Percentiles rank a stretch among this genome's conserved stretches.
Conservation (phyloP, 2,888 invertebrate species). For the Scaptomyza parva region DNA sequence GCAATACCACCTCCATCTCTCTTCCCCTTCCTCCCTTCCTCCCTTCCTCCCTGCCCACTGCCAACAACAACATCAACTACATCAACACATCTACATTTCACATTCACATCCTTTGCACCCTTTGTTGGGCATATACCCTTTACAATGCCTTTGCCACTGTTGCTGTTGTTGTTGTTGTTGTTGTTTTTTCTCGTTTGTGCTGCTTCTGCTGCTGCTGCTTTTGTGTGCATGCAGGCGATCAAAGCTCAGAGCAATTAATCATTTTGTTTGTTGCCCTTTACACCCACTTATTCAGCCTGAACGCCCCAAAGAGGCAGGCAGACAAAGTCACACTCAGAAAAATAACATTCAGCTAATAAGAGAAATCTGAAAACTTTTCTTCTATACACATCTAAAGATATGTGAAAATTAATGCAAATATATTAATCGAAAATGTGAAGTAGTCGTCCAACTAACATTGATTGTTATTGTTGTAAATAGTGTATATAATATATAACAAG, state of each 20-base stretch:
- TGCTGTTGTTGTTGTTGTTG: constrained; percentile 5
- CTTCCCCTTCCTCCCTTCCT: too few relatives aligned
- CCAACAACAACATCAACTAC: constrained; percentile 28
- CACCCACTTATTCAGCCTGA: constrained; percentile 82
- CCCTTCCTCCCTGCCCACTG: constrained; percentile 1
- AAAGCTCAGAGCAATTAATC: constrained; percentile 85
- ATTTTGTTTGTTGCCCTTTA: constrained; percentile 85
- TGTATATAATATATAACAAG: too few relatives aligned
- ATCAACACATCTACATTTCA: constrained; percentile 49
- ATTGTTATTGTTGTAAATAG: too few relatives aligned
- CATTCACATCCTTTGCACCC: constrained; percentile 73
- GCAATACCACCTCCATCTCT: constrained; percentile 9
- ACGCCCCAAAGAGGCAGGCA: constrained; percentile 70
- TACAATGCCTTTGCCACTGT: constrained; percentile 13
- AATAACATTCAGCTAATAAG: not conserved
- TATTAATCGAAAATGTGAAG: too few relatives aligned
- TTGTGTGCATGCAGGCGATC: constrained; percentile 80
- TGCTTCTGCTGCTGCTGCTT: constrained; percentile 40
- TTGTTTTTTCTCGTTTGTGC: too few relatives aligned
- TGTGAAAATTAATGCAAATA: too few relatives aligned
- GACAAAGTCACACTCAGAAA: constrained; percentile 1
- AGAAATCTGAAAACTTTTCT: too few relatives aligned
- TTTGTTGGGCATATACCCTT: constrained; percentile 71
- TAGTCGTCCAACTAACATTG: too few relatives aligned
- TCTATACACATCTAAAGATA: too few relatives aligned